Conservation (phyloP, 2,888 invertebrate genomes). For the Lottia gigantea region DNA sequence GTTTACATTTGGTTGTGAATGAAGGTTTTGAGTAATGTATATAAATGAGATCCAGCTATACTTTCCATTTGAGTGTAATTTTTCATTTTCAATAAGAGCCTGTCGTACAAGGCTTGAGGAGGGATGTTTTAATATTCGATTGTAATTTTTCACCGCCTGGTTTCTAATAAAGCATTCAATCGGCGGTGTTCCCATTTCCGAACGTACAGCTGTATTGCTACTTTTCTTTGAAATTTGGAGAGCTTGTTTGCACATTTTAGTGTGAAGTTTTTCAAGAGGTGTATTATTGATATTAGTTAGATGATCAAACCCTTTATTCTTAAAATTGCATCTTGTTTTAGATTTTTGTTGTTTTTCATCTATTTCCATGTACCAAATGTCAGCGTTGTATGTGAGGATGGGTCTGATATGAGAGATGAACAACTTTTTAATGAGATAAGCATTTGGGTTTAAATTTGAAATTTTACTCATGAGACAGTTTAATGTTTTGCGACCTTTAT, state of each 20-base stretch:
- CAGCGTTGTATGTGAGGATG: background rate
- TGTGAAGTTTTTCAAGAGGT: background rate
- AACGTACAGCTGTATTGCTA: background rate
- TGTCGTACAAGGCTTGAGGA: no score
- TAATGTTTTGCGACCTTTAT: background rate
- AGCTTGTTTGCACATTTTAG: background rate
- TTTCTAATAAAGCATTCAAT: no score
- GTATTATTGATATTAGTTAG: background rate
- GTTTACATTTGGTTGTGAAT: no score
- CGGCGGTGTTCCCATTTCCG: no score
- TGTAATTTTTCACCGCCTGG: no score
- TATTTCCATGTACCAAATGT: conserved; percentile 1
- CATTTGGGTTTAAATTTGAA: background rate
- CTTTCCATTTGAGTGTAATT: no score
- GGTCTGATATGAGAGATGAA: background rate
- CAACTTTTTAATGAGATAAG: background rate
- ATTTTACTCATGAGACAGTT: background rate
- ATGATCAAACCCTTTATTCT: background rate
- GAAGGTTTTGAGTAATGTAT: no score
- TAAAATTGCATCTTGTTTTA: background rate
- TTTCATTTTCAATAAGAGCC: no score
- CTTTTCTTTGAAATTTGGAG: background rate
- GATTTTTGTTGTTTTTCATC: conserved; percentile 2
- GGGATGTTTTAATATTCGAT: no score
- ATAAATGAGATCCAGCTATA: no score